phyloP scores from a whole-genome alignment of 2,113 vertebrate species.

The Saguinus midas region DNA sequence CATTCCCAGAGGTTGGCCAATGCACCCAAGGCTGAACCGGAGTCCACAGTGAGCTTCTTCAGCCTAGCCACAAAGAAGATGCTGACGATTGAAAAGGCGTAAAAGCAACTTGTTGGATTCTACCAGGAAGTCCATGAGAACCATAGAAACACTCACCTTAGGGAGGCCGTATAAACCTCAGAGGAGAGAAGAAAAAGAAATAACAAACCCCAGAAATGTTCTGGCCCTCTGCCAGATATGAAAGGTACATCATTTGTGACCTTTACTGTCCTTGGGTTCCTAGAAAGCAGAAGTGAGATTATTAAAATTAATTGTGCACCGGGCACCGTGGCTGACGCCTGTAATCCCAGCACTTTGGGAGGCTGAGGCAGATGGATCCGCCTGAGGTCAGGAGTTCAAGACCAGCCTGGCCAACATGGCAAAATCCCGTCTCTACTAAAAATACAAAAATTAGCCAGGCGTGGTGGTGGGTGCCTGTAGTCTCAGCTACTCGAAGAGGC shows the following conservation, averaged over 20 bases:
- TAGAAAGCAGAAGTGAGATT: not conserved
- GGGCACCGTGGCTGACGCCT: accelerated
- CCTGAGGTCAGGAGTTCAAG: too few species aligned
- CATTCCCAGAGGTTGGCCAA: not conserved
- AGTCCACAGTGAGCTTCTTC: not conserved
- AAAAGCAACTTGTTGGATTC: not conserved
- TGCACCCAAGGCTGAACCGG: not conserved
- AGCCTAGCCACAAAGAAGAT: not conserved
- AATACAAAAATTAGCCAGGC: too few species aligned
- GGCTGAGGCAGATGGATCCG: too few species aligned
- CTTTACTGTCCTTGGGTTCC: not conserved
- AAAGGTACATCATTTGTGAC: not conserved
- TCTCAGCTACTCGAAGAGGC: too few species aligned
- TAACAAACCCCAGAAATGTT: not conserved
- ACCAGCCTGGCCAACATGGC: too few species aligned
- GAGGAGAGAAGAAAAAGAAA: not conserved
- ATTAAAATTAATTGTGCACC: not conserved
- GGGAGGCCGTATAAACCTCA: not conserved
- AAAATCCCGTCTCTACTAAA: too few species aligned
- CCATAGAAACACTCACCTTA: not conserved
- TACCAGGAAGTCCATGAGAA: not conserved
- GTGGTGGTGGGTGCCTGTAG: too few species aligned
- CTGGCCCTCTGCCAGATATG: not conserved
- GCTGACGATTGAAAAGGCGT: not conserved
- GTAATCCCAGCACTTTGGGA: too few species aligned